Conservation (phyloP, 2,888 invertebrate genomes). For the Torymus tubicola region DNA sequence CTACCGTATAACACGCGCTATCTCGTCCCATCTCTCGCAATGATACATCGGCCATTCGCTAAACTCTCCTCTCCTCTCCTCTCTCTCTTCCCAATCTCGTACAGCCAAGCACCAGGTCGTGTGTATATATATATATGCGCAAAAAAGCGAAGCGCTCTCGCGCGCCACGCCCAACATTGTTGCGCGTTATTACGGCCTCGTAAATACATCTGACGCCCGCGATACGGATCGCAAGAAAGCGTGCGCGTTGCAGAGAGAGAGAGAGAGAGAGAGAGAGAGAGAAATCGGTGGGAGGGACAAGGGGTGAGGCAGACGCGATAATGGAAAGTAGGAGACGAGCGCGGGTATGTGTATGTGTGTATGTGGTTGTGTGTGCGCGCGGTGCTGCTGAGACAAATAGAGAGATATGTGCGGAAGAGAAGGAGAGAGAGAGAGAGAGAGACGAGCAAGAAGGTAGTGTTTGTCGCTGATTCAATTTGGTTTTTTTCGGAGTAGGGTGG, state of each 20-base stretch:
- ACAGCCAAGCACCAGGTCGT: too few relatives aligned
- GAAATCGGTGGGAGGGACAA: slow-evolving; percentile 48
- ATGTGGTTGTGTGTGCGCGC: too few relatives aligned
- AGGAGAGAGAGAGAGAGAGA: background rate
- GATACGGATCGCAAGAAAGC: slow-evolving; percentile 36
- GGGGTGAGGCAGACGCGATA: slow-evolving; percentile 28
- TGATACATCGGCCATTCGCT: slow-evolving; percentile 42
- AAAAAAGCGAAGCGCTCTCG: too few relatives aligned
- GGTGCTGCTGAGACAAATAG: slow-evolving; percentile 43
- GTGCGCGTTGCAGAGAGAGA: slow-evolving; percentile 12
- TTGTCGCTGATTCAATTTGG: too few relatives aligned
- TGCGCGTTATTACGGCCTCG: slow-evolving; percentile 46
- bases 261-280: slow-evolving; percentile 45
- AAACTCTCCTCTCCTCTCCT: slow-evolving; percentile 2
- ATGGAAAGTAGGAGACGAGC: slow-evolving; percentile 44
- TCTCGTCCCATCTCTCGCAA: slow-evolving; percentile 23
- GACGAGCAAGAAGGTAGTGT: background rate
- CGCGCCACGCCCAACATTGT: slow-evolving; percentile 52
- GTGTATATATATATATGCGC: too few relatives aligned
- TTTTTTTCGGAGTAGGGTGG: too few relatives aligned
- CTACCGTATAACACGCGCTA: slow-evolving; percentile 23
- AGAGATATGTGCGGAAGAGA: slow-evolving; percentile 28
- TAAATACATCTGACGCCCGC: slow-evolving; percentile 47
- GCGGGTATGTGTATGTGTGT: too few relatives aligned
- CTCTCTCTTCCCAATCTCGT: background rate